These are phyloP conservation scores for Tinea pellionella DNA, from an alignment of 2,888 invertebrate genomes.

Conservation along the genomic window DNA sequence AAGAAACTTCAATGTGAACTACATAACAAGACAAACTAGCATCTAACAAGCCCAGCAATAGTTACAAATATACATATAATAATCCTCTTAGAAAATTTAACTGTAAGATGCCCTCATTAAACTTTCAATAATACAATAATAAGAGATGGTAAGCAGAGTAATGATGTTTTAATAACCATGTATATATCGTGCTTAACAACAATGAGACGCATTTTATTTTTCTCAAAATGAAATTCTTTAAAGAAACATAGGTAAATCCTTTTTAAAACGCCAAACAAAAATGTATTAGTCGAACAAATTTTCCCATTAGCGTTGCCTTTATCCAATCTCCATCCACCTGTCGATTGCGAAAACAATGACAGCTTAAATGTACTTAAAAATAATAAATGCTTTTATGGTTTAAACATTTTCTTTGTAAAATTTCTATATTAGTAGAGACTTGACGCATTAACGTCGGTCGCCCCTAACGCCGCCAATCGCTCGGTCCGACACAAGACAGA, in stretches of 20 bases:
- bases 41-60: background rate
- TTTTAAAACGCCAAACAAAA: conserved; percentile 11
- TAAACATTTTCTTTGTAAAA: background rate
- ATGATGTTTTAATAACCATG: too few species aligned
- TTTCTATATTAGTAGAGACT: background rate
- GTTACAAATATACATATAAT: background rate
- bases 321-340: background rate
- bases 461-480: conserved; percentile 16
- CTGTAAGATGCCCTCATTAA: background rate
- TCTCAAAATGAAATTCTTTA: background rate
- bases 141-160: too few species aligned
- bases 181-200: too few species aligned
- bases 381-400: background rate
- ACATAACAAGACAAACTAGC: background rate
- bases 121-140: background rate
- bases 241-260: conserved; percentile 5
- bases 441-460: background rate
- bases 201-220: too few species aligned
- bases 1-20: background rate
- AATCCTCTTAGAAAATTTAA: background rate
- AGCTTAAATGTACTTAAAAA: background rate
- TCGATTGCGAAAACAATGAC: background rate
- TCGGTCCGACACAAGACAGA: conserved; percentile 23
- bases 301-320: background rate
- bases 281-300: conserved; percentile 4